These are phyloP conservation scores for Luscinia megarhynchos DNA, from an alignment of 2,797 vertebrate genomes.

Conservation along the genomic window DNA sequence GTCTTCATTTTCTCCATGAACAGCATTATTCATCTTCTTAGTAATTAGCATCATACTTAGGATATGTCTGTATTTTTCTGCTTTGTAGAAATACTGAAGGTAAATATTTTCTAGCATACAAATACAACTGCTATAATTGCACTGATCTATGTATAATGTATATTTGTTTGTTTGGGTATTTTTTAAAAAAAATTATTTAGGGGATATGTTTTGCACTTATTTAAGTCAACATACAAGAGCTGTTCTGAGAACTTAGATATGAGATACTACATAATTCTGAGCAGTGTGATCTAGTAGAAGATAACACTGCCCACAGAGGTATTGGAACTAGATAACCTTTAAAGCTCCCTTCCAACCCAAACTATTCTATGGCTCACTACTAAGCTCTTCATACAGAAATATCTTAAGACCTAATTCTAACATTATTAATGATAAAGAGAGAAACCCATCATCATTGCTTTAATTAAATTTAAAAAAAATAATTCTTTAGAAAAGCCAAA, in stretches of 20 bases:
- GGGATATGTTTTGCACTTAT: background rate
- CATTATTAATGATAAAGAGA: background rate
- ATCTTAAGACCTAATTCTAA: background rate
- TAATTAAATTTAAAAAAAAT: background rate
- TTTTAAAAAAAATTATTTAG: background rate
- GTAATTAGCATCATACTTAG: background rate
- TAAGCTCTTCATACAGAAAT: background rate
- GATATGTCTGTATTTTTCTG: background rate
- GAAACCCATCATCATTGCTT: background rate
- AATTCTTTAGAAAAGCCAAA: background rate
- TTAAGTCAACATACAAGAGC: background rate
- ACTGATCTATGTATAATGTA: background rate
- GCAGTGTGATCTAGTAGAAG: background rate
- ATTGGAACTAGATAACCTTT: background rate
- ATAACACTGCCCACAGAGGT: background rate
- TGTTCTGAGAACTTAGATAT: background rate
- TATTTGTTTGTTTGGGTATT: background rate
- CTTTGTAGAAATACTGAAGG: background rate
- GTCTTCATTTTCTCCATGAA: background rate
- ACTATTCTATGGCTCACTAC: background rate
- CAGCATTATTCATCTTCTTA: background rate
- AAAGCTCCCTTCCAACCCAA: background rate
- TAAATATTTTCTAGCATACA: slow-evolving; percentile 9
- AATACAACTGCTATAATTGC: background rate
- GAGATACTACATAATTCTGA: background rate